Conservation (phyloP, 2,888 invertebrate genomes). For the Automeris io region DNA sequence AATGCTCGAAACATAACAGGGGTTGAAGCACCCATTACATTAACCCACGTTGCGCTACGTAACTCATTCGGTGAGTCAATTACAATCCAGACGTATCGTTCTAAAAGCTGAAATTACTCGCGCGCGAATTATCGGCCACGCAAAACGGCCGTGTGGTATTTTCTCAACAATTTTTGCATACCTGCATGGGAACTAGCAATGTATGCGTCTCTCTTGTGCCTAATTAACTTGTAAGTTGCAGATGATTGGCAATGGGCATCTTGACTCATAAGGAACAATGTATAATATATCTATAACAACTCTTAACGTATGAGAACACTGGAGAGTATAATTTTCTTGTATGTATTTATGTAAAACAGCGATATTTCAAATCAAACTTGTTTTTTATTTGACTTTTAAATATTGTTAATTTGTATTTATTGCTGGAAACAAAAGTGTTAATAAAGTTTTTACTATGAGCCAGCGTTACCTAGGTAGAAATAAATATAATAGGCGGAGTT, state of each 20-base stretch:
- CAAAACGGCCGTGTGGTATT: conserved; percentile 54
- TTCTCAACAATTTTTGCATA: conserved; percentile 76
- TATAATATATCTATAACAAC: background rate
- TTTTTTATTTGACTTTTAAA: background rate
- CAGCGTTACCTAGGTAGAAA: no score
- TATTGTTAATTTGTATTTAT: background rate
- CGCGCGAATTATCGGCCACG: conserved; percentile 59
- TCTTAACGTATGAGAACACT: background rate
- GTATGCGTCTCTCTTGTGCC: conserved; percentile 33
- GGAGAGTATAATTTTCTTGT: background rate
- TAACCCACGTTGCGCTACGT: background rate
- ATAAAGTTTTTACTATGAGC: no score
- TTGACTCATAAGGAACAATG: conserved; percentile 3
- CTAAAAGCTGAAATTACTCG: conserved; percentile 64
- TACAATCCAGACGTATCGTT: conserved; percentile 40
- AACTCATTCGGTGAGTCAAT: conserved; percentile 22
- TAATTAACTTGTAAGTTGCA: conserved; percentile 55
- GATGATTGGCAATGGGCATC: conserved; percentile 34
- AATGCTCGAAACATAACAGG: no score
- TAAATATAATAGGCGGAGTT: no score
- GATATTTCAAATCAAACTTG: no score
- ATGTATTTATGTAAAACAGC: no score
- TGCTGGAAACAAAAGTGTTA: no score
- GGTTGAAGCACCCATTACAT: conserved; percentile 10
- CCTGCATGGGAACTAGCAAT: conserved; percentile 61